phyloP scores from a whole-genome alignment of 2,888 invertebrate species.

The Scelioninae gen. 1 region DNA sequence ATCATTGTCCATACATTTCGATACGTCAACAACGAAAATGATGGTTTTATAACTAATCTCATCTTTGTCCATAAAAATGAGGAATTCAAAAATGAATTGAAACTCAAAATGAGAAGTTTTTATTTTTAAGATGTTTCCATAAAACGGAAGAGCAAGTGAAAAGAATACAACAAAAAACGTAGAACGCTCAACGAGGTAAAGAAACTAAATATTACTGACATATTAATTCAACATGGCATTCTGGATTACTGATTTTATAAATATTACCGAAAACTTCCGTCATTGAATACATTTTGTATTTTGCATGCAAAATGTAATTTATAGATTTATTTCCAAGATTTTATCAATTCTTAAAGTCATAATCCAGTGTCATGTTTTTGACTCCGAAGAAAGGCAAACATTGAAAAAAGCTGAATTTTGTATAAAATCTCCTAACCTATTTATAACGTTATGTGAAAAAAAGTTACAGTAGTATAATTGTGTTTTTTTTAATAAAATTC shows the following conservation, averaged over 20 bases:
- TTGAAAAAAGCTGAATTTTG: constrained; percentile 38
- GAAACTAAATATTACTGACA: constrained; percentile 30
- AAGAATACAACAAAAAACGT: neutral
- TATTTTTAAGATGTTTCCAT: neutral
- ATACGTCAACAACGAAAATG: constrained; percentile 4
- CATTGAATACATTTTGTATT: neutral
- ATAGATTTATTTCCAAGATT: too few relatives aligned
- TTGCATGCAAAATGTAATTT: too few relatives aligned
- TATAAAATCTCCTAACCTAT: constrained; percentile 60
- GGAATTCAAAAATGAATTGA: neutral
- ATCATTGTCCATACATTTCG: neutral
- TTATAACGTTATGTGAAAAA: constrained; percentile 37
- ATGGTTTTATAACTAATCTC: neutral
- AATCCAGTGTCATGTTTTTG: constrained; percentile 26
- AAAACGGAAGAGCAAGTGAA: constrained; percentile 4
- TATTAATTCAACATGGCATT: constrained; percentile 9
- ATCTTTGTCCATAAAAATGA: neutral
- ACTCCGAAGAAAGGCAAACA: constrained; percentile 10
- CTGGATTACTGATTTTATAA: neutral
- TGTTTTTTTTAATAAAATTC: constrained; percentile 25
- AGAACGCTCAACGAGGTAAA: constrained; percentile 23
- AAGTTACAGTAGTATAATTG: constrained; percentile 41
- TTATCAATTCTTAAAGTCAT: neutral
- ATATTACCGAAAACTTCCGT: neutral
- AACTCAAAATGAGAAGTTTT: neutral